Evolutionary conservation across 2,113 vertebrate genomes (phyloP), one percentile per base, ranked within the genome.

Genomic region (Naja naja): DNA sequence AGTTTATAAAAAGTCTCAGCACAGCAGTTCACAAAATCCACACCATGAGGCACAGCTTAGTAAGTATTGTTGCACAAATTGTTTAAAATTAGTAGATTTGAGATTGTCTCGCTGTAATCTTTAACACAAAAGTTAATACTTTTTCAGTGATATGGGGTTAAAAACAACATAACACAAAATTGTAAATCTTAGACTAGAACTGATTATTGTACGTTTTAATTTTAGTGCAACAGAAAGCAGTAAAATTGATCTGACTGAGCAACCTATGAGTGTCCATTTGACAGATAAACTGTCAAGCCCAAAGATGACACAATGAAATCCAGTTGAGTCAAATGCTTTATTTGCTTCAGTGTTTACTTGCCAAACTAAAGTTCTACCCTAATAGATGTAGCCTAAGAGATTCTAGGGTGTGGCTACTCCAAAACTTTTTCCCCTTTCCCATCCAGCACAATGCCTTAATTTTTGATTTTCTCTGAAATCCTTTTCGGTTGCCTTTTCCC

Each of bases 41-140:
- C 98, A 98, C 92, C 97, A 98, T 0, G 98, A 98, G 97, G 98
- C 98, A 74, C 98, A 98, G 93, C 97, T 98, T 91, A 97, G 98
- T 98, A 97, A 98, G 98, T 58, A 53, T 90, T 87, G 93, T 27
- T 90, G 47, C 94, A 25, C 43, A 52, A 25, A n/a, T 1, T 14
- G 23, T 89, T 94, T 52, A 45, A 92, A 30, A 69, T 88, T 81
- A 89, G 25, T 89, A 25, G 18, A 58, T 85, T 52, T 85, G 7
- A 52, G 14, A 9, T 85, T 56, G 11, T 39, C 12, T 86, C 27
- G 25, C 22, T 58, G 7, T 58, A 86, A 58, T 60, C 30, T 49
- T 43, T 52, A 39, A 47, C 12, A 89, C 54, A 58, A 30, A 16
- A 1, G 23, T 5, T 56, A 47, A 25, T 43, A 43, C 18, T 30